A percentile compares a stretch with the other conserved stretches of the same genome.
Evolutionary conservation across 2,888 invertebrate species (phyloP).

Genomic region (Lymantria monacha): DNA sequence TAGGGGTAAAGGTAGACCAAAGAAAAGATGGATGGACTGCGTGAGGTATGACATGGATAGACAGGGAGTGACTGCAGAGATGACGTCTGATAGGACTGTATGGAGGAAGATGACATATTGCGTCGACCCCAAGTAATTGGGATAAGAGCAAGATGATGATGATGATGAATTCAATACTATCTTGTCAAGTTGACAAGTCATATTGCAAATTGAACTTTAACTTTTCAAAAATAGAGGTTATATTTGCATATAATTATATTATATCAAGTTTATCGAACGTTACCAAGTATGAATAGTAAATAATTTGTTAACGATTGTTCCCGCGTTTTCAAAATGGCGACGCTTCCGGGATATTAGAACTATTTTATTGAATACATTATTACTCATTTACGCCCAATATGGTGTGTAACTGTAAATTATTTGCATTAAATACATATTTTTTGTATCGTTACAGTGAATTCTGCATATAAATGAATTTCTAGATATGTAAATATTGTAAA

Average conservation of each 20-base stretch:
- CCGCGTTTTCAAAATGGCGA: conserved; percentile 29
- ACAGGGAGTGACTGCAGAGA: no score
- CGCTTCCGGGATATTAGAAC: conserved; percentile 38
- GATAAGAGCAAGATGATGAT: no score
- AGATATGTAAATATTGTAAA: no score
- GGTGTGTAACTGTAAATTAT: conserved; percentile 25
- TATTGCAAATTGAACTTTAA: conserved; percentile 13
- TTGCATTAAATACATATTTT: conserved; percentile 10
- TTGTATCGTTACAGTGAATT: no score
- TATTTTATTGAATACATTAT: conserved; percentile 31
- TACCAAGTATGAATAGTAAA: conserved; percentile 34
- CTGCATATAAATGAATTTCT: no score
- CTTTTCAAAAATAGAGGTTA: conserved; percentile 8
- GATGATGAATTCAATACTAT: background rate
- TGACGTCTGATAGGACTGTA: no score
- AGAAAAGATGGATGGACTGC: no score
- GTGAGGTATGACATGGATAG: no score
- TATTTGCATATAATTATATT: conserved; percentile 4
- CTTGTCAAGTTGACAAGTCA: conserved; percentile 17
- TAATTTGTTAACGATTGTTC: conserved; percentile 34
- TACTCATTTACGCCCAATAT: conserved; percentile 25
- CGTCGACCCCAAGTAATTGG: no score
- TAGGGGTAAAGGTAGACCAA: no score
- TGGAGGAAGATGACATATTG: no score
- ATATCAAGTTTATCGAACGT: conserved; percentile 22